Percentiles rank a stretch among this genome's conserved stretches.
phyloP scores from a whole-genome alignment of 2,797 vertebrate genomes.

The Dendrocincla tyrannina region DNA sequence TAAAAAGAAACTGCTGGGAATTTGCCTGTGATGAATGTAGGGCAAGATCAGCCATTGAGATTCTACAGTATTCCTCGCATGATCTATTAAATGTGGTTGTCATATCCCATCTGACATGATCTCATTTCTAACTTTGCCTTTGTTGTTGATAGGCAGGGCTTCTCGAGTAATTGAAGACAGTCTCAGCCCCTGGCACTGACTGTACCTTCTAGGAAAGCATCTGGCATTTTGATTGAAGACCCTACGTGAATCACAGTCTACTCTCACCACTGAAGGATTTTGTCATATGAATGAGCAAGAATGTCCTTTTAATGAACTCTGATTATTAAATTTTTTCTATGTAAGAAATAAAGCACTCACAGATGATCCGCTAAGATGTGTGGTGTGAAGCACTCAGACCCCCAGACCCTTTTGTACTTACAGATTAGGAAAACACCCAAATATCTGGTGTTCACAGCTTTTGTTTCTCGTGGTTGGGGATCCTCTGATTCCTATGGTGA shows the following conservation, averaged over 20 bases:
- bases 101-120: slow-evolving; percentile 20
- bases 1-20: not conserved
- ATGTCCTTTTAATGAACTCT: not conserved
- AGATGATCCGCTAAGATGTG: not conserved
- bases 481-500: not conserved
- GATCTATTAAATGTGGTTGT: not conserved
- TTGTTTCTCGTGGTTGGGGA: not conserved
- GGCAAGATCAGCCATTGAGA: slow-evolving; percentile 10
- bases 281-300: not conserved
- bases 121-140: slow-evolving; percentile 2
- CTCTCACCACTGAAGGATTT: not conserved
- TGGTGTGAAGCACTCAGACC: not conserved
- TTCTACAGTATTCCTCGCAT: not conserved
- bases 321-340: not conserved
- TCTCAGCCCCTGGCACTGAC: not conserved
- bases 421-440: not conserved
- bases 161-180: not conserved
- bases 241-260: not conserved
- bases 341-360: not conserved
- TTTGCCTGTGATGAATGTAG: slow-evolving; percentile 23
- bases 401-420: not conserved
- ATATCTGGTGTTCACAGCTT: not conserved
- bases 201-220: not conserved
- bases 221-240: not conserved
- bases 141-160: not conserved